phyloP scores from a whole-genome alignment of 1,140 invertebrate genomes.

The Bombus soroeensis region DNA sequence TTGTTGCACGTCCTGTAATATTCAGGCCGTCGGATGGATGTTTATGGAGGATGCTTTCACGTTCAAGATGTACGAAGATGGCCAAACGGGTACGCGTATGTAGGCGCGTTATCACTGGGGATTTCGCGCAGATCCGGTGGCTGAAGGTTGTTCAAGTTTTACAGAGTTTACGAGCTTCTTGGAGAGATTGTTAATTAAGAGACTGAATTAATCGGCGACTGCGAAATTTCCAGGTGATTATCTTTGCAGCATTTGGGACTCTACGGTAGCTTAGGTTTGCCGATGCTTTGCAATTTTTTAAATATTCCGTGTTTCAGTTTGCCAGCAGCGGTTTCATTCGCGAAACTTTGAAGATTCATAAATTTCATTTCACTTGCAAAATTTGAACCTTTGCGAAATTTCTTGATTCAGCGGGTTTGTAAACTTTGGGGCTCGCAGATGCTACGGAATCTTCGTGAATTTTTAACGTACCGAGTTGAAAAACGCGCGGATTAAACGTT shows the following conservation, averaged over 20 bases:
- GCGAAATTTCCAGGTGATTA: neutral
- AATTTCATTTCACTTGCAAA: too few relatives aligned
- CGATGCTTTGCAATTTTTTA: too few relatives aligned
- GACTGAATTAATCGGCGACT: neutral
- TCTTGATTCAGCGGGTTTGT: too few relatives aligned
- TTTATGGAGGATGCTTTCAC: neutral
- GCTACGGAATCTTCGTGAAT: neutral
- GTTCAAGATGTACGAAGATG: neutral
- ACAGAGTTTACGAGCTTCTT: neutral
- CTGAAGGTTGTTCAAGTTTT: too few relatives aligned
- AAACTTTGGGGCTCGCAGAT: too few relatives aligned
- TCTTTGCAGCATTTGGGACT: neutral
- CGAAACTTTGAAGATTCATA: too few relatives aligned
- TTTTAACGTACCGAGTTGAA: neutral
- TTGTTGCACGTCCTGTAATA: conserved; percentile 7
- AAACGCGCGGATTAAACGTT: neutral
- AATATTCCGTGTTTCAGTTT: too few relatives aligned
- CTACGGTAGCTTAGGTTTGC: neutral
- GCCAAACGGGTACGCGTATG: neutral
- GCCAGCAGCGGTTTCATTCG: too few relatives aligned
- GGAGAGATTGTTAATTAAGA: neutral
- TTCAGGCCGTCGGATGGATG: neutral
- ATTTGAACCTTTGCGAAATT: too few relatives aligned
- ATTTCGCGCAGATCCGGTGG: too few relatives aligned
- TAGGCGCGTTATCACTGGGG: too few relatives aligned